These are phyloP conservation scores for Candidula unifasciata DNA, from an alignment of 2,888 invertebrate genomes.

Conservation along the genomic window DNA sequence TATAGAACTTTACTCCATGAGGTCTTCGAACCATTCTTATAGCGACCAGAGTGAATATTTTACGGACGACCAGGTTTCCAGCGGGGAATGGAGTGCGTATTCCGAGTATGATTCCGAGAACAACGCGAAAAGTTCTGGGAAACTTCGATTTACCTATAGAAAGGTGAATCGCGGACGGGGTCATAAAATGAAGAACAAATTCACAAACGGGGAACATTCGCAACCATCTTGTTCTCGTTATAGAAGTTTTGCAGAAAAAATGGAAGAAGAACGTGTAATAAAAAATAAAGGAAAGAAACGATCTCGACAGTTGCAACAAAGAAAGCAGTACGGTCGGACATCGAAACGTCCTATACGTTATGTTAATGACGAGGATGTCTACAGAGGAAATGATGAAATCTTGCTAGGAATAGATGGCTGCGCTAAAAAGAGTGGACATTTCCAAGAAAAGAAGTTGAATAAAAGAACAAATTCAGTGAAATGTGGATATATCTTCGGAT, in stretches of 20 bases:
- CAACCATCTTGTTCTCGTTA: too few species aligned
- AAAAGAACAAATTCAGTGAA: too few species aligned
- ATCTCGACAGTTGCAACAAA: neutral
- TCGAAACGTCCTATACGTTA: slow-evolving; percentile 29
- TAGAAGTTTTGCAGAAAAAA: neutral
- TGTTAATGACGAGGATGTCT: slow-evolving; percentile 25
- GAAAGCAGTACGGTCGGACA: slow-evolving; percentile 17
- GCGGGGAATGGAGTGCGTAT: slow-evolving; percentile 34
- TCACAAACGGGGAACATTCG: neutral
- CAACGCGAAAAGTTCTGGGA: slow-evolving; percentile 27
- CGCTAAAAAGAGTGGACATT: neutral
- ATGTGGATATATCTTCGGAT: neutral
- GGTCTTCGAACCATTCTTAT: neutral
- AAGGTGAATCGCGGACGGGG: slow-evolving; percentile 12
- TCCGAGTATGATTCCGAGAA: slow-evolving; percentile 30
- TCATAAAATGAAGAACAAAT: neutral
- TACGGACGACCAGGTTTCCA: neutral
- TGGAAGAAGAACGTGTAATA: neutral
- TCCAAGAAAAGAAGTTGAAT: neutral
- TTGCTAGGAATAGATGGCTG: neutral
- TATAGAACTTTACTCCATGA: slow-evolving; percentile 38
- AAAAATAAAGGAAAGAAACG: neutral
- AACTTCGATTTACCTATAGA: slow-evolving; percentile 26
- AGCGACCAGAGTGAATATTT: neutral
- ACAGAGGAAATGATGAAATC: neutral